Base-by-base conservation (phyloP, 2,113 vertebrate species). In the Microtus montanus region DNA sequence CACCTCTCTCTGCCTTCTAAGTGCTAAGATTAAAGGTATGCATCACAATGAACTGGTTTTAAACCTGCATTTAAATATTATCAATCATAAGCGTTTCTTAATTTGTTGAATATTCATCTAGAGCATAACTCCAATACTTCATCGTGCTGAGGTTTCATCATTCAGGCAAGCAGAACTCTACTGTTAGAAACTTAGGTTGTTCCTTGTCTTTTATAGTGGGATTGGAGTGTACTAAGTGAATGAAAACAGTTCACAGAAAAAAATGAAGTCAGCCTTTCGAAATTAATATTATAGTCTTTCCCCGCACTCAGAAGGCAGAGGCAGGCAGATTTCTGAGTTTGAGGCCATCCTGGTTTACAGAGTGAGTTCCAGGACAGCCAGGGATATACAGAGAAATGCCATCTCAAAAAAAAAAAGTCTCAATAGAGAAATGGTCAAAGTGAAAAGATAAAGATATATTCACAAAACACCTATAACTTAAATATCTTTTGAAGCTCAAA, bases 171-270 rank as follows among this genome's bases (percentile, higher is more conserved):
- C 35, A 95, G 58, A 87, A 74, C 7, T 47, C 14, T 94, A 47
- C 44, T 90, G 13, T 90, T 92, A 95, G 86, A 95, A 88, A 84
- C 91, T 91, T 87, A 93, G 12, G 5, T 61, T 93, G 30, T 26
- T 52, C 14, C 70, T 78, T 47, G 54, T 87, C 13, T 90, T 95
- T 95, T 95, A 52, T 11, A 68, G 41, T 88, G 77, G 63, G 82
- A 44, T 83, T 68, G 35, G 33, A 41, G 33, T 88, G 79, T 47
- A 92, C 12, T 33, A 47, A 58, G 38, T 10, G 93, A 71, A 79
- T 95, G 75, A 90, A 88, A 88, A 93, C 61, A 82, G 30, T 26
- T 68, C 6, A 80, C 8, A n/a, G 19, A 93, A 93, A 92, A 90
- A 90, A 92, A 90, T 38, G 12, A 26, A 88, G 15, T 4, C 70